Evolutionary conservation across 2,888 invertebrate genomes (phyloP).

Genomic region (Stenurella melanura): DNA sequence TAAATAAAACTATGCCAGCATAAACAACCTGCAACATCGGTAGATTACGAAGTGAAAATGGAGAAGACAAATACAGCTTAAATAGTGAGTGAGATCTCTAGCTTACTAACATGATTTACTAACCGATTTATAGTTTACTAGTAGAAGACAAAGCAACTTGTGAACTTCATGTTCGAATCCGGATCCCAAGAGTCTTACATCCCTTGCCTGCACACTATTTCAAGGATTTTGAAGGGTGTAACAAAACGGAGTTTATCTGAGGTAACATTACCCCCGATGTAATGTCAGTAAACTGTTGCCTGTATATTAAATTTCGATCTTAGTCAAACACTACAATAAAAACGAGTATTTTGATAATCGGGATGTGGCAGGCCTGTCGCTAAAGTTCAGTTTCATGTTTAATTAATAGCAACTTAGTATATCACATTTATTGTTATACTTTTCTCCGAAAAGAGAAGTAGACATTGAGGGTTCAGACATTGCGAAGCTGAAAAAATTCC

Average conservation of each 20-base stretch:
- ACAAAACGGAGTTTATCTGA: neutral
- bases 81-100: neutral
- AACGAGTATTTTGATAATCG: too few species aligned
- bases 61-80: neutral
- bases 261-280: neutral
- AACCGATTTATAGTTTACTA: neutral
- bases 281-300: neutral
- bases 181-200: slow-evolving; percentile 1
- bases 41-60: neutral
- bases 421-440: too few species aligned
- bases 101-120: neutral
- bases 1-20: neutral
- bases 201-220: neutral
- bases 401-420: too few species aligned
- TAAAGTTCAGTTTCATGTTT: too few species aligned
- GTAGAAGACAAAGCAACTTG: slow-evolving; percentile 1
- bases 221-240: neutral
- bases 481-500: too few species aligned
- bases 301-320: too few species aligned
- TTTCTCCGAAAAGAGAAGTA: too few species aligned
- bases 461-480: too few species aligned
- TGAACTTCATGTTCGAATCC: slow-evolving; percentile 1
- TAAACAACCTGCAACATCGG: neutral
- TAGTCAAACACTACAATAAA: too few species aligned
- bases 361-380: too few species aligned